Evolutionary conservation across 1,140 invertebrate species (phyloP), one percentile per base, ranked within the genome.

Genomic region (Bombus pascuorum): DNA sequence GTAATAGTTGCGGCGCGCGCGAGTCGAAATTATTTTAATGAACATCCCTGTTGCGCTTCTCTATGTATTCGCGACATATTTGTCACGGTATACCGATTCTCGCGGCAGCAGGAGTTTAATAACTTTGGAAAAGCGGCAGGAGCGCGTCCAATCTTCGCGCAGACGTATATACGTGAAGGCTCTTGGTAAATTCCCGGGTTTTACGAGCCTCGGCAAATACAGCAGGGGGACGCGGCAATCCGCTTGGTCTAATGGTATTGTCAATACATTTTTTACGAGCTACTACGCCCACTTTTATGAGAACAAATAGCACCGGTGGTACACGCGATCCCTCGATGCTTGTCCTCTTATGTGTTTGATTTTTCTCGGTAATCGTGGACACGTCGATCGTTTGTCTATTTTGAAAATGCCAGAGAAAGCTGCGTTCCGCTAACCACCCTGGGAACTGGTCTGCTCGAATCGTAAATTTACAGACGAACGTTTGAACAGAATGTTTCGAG

Each of bases 261-360:
- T 92, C 92, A 93, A 93, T 86, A 92, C 84, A 76, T 88, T 93
- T 93, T 93, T 92, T 90, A 86, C 83, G 80, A 66, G 73, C 89
- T 81, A 90, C 89, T 87, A 92, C 91, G 84, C 87, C 89, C 87
- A 65, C 80, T 66, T 81, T 88, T 89, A 84, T 87, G 89, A 89
- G 90, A 89, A 87, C 87, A 89, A 91, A 92, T 88, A 92, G 89
- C 85, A 88, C 85, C 83, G 86, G 83, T 34, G 77, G 82, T 59
- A n/a, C 6, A 53, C 74, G 65, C 42, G 71, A 73, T 42, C 42
- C 71, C 53, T 70, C 70, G 42, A 25, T 15, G 32, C 65, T 32
- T 75, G 80, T 65, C 66, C 77, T 57, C 70, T 47, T 81, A 34
- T 34, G 18, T 53, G 34, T 25, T 34, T 79, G 15, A 73, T 72